Evolutionary conservation across 1,140 invertebrate species (phyloP).

Genomic region (Drosophila burlai): DNA sequence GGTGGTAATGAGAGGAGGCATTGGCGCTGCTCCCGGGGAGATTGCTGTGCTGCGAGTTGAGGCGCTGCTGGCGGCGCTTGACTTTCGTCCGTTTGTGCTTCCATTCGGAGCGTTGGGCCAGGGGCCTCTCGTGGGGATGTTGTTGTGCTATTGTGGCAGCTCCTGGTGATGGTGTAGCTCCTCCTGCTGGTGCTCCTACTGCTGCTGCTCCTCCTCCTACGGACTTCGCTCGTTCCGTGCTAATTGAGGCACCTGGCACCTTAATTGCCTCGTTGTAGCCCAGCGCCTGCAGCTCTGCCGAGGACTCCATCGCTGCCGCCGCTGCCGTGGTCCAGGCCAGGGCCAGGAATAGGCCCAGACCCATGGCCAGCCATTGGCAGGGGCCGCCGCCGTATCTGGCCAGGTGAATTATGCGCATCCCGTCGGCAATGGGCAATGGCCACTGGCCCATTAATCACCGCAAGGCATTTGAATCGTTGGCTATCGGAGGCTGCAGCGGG

Average conservation of each 20-base stretch:
- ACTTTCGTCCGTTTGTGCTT: conserved; percentile 70
- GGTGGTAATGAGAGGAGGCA: conserved; percentile 34
- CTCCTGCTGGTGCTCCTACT: background rate
- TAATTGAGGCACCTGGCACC: conserved; percentile 40
- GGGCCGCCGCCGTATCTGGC: conserved; percentile 51
- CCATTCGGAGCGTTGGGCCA: conserved; percentile 48
- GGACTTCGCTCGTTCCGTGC: conserved; percentile 6
- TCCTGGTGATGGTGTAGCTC: background rate
- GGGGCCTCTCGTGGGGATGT: conserved; percentile 17
- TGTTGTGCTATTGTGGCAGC: conserved; percentile 9
- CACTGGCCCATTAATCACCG: conserved; percentile 78
- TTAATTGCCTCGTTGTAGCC: conserved; percentile 41
- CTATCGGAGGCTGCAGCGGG: conserved; percentile 45
- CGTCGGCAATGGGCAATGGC: conserved; percentile 76
- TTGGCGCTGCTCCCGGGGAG: conserved; percentile 56
- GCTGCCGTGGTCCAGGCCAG: conserved; percentile 50
- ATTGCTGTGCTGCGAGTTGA: conserved; percentile 68
- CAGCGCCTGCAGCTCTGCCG: conserved; percentile 58
- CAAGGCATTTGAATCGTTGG: conserved; percentile 69
- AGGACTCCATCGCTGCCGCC: conserved; percentile 65
- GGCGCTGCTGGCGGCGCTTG: conserved; percentile 70
- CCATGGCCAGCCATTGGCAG: conserved; percentile 49
- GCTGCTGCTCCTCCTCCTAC: background rate
- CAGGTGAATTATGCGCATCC: conserved; percentile 75
- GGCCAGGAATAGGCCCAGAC: conserved; percentile 32